Conservation (phyloP, 2,113 vertebrate species). For the Daboia siamensis region DNA sequence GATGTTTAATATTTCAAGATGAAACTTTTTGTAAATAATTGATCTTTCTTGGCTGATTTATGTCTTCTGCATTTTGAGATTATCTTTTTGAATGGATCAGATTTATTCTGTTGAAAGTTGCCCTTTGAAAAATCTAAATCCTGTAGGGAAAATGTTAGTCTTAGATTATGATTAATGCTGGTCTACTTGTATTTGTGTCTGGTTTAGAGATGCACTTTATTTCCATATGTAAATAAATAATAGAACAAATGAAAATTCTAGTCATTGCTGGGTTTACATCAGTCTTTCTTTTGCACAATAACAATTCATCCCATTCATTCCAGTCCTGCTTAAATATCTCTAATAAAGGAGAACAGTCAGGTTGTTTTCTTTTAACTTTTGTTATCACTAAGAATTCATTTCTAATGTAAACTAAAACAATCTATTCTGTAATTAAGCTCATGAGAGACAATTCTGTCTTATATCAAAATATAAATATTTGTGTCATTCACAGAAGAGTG, state of each 20-base stretch:
- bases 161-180: neutral
- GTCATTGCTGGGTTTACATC: neutral
- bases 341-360: neutral
- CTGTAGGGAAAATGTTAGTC: conserved; percentile 23
- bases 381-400: neutral
- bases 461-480: neutral
- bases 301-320: neutral
- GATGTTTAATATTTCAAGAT: neutral
- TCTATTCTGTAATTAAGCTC: neutral
- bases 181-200: neutral
- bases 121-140: conserved; percentile 14
- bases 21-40: conserved; percentile 34
- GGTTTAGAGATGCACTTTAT: neutral
- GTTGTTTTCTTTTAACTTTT: neutral
- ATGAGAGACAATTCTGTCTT: neutral
- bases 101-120: conserved; percentile 28
- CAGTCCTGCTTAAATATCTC: neutral
- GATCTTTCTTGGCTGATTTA: conserved; percentile 24
- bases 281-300: neutral
- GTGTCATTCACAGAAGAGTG: neutral
- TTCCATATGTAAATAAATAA: neutral
- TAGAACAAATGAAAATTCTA: neutral
- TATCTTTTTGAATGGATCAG: conserved; percentile 8
- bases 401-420: neutral
- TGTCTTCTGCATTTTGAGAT: conserved; percentile 13